phyloP scores from a whole-genome alignment of 2,113 vertebrate species.

The Dicaeum eximium region DNA sequence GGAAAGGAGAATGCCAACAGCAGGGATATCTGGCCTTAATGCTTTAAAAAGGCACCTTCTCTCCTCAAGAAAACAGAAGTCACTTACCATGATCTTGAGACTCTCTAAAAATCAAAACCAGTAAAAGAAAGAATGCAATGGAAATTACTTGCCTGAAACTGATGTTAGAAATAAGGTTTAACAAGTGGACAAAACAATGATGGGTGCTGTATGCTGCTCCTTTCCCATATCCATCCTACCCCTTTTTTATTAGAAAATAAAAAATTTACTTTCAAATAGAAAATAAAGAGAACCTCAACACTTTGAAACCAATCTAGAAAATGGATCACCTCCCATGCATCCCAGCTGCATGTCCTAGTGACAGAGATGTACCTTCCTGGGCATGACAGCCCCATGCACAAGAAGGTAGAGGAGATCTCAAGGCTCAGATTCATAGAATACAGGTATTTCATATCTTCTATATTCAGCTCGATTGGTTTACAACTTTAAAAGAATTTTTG shows the following conservation, averaged over 20 bases:
- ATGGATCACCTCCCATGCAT: background rate
- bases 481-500: constrained; percentile 14
- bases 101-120: background rate
- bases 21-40: background rate
- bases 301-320: background rate
- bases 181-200: background rate
- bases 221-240: background rate
- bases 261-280: too few relatives aligned
- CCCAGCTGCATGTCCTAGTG: background rate
- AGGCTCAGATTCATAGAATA: background rate
- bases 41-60: background rate
- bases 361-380: background rate
- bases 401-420: background rate
- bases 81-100: background rate
- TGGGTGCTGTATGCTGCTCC: background rate
- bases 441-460: background rate
- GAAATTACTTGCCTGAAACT: background rate
- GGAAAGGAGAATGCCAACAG: background rate
- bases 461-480: background rate
- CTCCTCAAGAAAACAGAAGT: background rate
- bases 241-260: too few relatives aligned
- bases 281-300: background rate
- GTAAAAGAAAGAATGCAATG: background rate
- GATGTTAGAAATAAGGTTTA: background rate
- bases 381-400: background rate